A percentile compares a stretch with the other conserved stretches of the same genome.
Conservation (phyloP, 2,113 vertebrate species). For the Aptenodytes patagonicus region DNA sequence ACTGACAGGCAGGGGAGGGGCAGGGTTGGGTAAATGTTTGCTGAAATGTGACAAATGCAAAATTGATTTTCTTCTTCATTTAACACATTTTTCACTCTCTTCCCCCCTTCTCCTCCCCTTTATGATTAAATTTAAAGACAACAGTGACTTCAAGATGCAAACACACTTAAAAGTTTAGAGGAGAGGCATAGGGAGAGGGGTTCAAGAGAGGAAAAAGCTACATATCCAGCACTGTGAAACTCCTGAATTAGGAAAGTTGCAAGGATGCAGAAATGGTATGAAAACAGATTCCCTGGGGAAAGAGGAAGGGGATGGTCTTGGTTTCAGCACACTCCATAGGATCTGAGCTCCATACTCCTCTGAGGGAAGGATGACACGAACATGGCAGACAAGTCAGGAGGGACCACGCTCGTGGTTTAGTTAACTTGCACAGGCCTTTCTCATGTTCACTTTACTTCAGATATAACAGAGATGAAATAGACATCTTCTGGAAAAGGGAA, state of each 20-base stretch:
- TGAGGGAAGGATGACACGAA: neutral
- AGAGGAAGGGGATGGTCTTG: neutral
- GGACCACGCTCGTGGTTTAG: rapidly evolving
- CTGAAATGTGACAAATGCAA: slow-evolving; percentile 48
- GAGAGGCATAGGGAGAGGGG: neutral
- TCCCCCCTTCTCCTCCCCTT: neutral
- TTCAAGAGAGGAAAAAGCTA: neutral
- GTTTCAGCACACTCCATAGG: neutral
- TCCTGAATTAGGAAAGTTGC: neutral
- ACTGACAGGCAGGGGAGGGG: slow-evolving; percentile 21
- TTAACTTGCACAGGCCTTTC: neutral
- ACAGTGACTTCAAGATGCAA: neutral
- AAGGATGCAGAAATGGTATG: neutral
- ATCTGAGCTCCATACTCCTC: neutral
- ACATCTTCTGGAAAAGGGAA: neutral
- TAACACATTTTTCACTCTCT: neutral
- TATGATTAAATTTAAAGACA: slow-evolving; percentile 38
- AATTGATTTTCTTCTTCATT: slow-evolving; percentile 63
- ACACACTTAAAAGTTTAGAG: neutral
- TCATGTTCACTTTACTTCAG: neutral
- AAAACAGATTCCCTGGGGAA: neutral
- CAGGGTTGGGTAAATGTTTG: slow-evolving; percentile 7
- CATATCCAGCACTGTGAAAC: neutral
- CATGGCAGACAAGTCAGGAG: neutral
- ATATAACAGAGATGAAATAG: neutral